These are phyloP conservation scores for Hyperoodon ampullatus DNA, from an alignment of 2,113 vertebrate genomes.

Conservation along the genomic window DNA sequence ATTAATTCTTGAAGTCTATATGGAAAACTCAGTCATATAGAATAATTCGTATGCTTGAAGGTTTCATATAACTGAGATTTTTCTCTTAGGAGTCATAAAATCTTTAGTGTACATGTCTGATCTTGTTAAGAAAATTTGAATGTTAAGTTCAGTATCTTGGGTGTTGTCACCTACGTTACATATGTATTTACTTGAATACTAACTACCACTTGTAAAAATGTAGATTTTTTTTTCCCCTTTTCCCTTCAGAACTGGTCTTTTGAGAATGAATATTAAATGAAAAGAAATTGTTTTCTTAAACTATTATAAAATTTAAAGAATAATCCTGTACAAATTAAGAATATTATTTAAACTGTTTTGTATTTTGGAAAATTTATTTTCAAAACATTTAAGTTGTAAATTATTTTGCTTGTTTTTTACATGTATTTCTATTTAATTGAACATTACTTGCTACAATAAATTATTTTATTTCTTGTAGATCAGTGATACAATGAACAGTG, in stretches of 20 bases:
- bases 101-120: background rate
- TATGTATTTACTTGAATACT: slow-evolving; percentile 24
- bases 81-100: slow-evolving; percentile 45
- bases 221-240: background rate
- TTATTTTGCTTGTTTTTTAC: slow-evolving; percentile 46
- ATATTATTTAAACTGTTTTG: slow-evolving; percentile 37
- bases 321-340: slow-evolving; percentile 33
- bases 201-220: background rate
- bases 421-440: background rate
- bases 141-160: background rate
- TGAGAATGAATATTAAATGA: slow-evolving; percentile 15
- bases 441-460: slow-evolving; percentile 34
- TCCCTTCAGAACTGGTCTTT: background rate
- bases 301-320: slow-evolving; percentile 8
- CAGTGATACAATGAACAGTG: slow-evolving; percentile 83
- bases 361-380: slow-evolving; percentile 46
- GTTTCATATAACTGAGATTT: background rate
- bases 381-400: background rate
- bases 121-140: slow-evolving; percentile 20
- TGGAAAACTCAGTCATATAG: slow-evolving; percentile 21
- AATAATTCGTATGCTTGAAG: slow-evolving; percentile 29
- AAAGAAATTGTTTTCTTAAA: slow-evolving; percentile 48
- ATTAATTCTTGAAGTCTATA: background rate
- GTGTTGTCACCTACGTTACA: background rate
- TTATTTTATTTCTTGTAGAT: slow-evolving; percentile 79